Percentiles rank a stretch among this genome's conserved stretches.
Evolutionary conservation across 35 echinoderm and acorn worm genomes (phyloP).

Genomic region (Strongylocentrotus purpuratus): DNA sequence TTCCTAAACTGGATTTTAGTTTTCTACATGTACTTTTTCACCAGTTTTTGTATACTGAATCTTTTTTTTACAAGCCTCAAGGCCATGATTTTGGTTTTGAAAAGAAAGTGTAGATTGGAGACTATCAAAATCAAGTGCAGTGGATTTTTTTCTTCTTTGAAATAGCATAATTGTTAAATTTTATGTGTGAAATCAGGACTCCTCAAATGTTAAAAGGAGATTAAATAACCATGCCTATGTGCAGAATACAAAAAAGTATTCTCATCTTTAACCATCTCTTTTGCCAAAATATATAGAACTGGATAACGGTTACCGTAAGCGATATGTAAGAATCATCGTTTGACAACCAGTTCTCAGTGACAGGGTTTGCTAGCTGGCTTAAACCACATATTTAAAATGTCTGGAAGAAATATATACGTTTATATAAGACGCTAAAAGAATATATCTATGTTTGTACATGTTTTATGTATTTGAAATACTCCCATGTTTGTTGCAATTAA

Average conservation of each 20-base stretch:
- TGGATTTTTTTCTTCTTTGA: background rate
- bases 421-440: background rate
- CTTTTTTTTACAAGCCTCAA: background rate
- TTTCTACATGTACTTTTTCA: background rate
- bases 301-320: background rate
- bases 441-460: slow-evolving; percentile 31
- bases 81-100: background rate
- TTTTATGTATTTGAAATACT: slow-evolving; percentile 31
- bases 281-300: background rate
- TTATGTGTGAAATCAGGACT: background rate
- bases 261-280: background rate
- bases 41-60: background rate
- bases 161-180: background rate
- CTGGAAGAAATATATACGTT: background rate
- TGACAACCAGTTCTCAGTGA: slow-evolving; percentile 43
- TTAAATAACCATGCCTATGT: background rate
- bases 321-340: background rate
- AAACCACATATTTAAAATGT: background rate
- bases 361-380: slow-evolving; percentile 52
- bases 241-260: background rate
- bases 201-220: background rate
- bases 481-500: slow-evolving; percentile 16
- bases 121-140: background rate
- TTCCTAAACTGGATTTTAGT: background rate
- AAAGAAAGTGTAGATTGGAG: background rate